A percentile compares a stretch with the other conserved stretches of the same genome.
phyloP scores from a whole-genome alignment of 2,888 invertebrate species.

The Choreutis nemorana region DNA sequence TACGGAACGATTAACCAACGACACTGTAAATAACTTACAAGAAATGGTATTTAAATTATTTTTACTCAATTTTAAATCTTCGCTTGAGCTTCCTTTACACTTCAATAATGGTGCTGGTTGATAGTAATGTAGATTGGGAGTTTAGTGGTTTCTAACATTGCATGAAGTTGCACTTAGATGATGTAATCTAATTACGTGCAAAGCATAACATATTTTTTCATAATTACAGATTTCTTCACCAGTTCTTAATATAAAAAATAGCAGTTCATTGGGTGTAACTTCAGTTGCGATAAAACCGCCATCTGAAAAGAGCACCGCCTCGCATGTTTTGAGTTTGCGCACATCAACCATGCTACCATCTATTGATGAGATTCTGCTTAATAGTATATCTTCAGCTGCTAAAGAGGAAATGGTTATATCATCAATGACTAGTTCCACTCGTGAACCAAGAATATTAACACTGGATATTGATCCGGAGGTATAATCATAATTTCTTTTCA shows the following conservation, averaged over 20 bases:
- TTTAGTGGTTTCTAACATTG: too few relatives aligned
- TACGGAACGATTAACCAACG: conserved; percentile 59
- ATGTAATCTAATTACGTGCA: conserved; percentile 33
- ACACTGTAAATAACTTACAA: conserved; percentile 66
- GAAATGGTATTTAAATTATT: conserved; percentile 60
- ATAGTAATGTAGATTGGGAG: too few relatives aligned
- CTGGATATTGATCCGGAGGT: conserved; percentile 71
- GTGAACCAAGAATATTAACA: conserved; percentile 66
- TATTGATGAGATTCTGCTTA: conserved; percentile 68
- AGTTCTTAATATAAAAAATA: conserved; percentile 58
- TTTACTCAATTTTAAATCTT: conserved; percentile 58
- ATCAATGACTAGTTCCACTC: conserved; percentile 58
- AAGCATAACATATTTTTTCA: conserved; percentile 54
- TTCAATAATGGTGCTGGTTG: conserved; percentile 26
- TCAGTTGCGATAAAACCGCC: conserved; percentile 48
- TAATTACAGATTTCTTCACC: conserved; percentile 63
- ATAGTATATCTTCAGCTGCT: conserved; percentile 68
- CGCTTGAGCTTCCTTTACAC: conserved; percentile 45
- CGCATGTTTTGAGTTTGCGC: conserved; percentile 65
- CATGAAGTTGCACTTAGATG: conserved; percentile 33
- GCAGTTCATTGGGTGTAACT: conserved; percentile 57
- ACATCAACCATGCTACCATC: conserved; percentile 67
- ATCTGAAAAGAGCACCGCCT: conserved; percentile 62
- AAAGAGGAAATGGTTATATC: conserved; percentile 67
- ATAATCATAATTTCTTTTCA: conserved; percentile 51